Evolutionary conservation across 2,113 vertebrate species (phyloP), one percentile per base, ranked within the genome.

Genomic region (Hippocampus abdominalis): DNA sequence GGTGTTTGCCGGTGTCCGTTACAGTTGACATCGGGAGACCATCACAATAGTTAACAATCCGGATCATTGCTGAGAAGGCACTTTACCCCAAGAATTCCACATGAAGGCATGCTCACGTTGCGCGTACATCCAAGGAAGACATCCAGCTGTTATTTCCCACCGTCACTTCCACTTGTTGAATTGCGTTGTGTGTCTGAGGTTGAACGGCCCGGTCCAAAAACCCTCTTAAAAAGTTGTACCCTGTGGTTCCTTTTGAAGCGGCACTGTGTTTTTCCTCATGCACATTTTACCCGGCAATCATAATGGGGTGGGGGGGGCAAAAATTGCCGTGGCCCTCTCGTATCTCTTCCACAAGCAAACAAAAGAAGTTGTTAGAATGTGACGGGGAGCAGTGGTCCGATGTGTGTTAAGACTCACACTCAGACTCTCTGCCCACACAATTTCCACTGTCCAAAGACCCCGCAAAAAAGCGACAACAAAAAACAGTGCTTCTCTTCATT

Each of bases 81-180:
- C 60, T 61, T 44, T 23, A 53, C 61, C 23, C 23, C 70, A 66
- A 0, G 10, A 51, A 2, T 0, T 68, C 29, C 67, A 75, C 68
- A 32, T 42, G 39, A 42, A 57, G 68, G 29, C 79, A 39, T 65
- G 21, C 49, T 66, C 71, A 48, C 25, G 20, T 1, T 68, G 27
- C 16, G 4, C 3, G 57, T 74, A 74, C 65, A 57, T 66, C 49
- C 21, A 9, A 29, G 20, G 12, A 15, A 25, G 40, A 62, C 68
- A 1, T 69, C 44, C 0, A 20, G 70, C 76, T 85, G 66, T 49
- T 49, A 18, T 49, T 49, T 49, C 18, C 48, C 16, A 8, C 18
- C 1, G 18, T 69, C 64, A 60, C 63, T 80, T 68, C 66, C 66
- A 56, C 6, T 57, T 16, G 9, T 27, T 57, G 13, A 57, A 57